A percentile compares a stretch with the other conserved stretches of the same genome.
These are phyloP conservation scores for Phenganax marumi DNA, from an alignment of 92 coral and sea anemone species.

Conservation along the genomic window DNA sequence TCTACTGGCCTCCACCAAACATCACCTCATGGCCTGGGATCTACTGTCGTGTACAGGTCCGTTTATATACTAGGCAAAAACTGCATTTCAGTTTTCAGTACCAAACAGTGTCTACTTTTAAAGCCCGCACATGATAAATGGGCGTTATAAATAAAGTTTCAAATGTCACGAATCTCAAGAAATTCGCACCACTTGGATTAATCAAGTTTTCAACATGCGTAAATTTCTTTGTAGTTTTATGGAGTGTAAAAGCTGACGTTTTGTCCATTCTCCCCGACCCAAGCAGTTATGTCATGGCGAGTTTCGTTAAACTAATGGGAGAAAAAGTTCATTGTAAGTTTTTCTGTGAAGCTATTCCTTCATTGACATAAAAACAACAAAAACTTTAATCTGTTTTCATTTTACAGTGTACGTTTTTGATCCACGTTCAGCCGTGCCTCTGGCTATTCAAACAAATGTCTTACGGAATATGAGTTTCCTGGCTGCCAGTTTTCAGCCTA, in stretches of 20 bases:
- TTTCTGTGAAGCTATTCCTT: not conserved
- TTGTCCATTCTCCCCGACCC: conserved; percentile 70
- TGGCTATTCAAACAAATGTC: conserved; percentile 68
- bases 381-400: not conserved
- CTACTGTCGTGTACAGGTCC: conserved; percentile 73
- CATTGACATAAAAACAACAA: too few relatives aligned
- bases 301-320: conserved; percentile 62
- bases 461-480: conserved; percentile 53
- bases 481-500: conserved; percentile 70
- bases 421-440: conserved; percentile 80
- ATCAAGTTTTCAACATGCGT: not conserved
- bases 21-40: conserved; percentile 71
- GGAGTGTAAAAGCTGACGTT: conserved; percentile 80
- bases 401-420: conserved; percentile 81
- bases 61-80: not conserved
- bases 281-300: conserved; percentile 62
- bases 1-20: conserved; percentile 60
- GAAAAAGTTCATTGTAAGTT: conserved; percentile 78
- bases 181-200: not conserved
- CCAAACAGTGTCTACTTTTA: not conserved
- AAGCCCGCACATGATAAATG: not conserved
- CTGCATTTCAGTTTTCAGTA: not conserved
- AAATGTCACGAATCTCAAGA: not conserved
- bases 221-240: conserved; percentile 59
- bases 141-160: not conserved